Evolutionary conservation across 2,888 invertebrate species (phyloP), one percentile per base, ranked within the genome.

Genomic region (Athetis lepigone): DNA sequence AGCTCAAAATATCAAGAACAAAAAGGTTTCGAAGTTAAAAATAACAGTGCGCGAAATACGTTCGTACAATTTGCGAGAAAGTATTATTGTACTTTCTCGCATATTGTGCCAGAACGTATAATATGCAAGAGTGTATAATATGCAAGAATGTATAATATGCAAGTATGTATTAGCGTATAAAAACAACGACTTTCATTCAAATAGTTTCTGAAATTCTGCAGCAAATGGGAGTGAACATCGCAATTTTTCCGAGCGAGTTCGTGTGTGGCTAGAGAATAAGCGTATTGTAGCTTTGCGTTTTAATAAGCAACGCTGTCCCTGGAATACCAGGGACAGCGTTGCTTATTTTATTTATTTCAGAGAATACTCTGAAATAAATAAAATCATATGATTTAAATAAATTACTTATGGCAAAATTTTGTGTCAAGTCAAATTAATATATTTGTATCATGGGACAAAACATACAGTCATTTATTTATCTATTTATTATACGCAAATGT

Each of bases 171-270:
- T 58, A 70, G 45, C 62, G 59, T 80, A 79, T 63, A 70, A 68
- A 61, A 71, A 63, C 58, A 65, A 42, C 55, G 64, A 64, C 58
- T 71, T 75, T 74, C 74, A 77, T 79, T 78, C 72, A 78, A 75
- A 73, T 74, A 75, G 67, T 13, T 72, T 54, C 75, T 76, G 61
- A 75, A 80, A 82, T 79, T 70, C 71, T 71, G 66, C 69, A 70
- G 63, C 45, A 70, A 76, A 80, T 71, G 66, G 49, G 47, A 49
- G 47, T 40, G 49, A 70, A 61, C 64, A 68, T 75, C 56, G 73
- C 75, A 80, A 80, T 80, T 81, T 81, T 83, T 80, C 65, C 60
- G 45, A 69, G 59, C 66, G 52, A 65, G n/a, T 47, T 42, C 61
- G 49, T 55, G 59, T 80, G 18, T 36, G 60, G 81, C 66, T 19